phyloP scores from a whole-genome alignment of 2,113 vertebrate genomes.

The Anhinga rufa region DNA sequence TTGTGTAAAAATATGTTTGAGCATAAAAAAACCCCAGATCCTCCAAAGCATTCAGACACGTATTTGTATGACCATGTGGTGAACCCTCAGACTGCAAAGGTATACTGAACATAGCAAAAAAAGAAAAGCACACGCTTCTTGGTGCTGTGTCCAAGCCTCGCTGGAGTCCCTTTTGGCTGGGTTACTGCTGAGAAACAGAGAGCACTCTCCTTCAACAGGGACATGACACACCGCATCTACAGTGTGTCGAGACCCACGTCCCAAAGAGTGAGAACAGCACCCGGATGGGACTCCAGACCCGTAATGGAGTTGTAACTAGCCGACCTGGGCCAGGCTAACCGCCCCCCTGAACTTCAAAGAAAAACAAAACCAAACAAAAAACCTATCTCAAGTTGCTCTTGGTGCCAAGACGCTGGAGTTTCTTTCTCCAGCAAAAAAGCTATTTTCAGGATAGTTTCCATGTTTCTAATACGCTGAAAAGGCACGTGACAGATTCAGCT shows the following conservation, averaged over 20 bases:
- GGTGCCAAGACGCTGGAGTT: not conserved
- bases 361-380: not conserved
- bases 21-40: not conserved
- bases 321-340: not conserved
- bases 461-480: not conserved
- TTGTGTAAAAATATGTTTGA: not conserved
- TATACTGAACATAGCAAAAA: not conserved
- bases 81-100: not conserved
- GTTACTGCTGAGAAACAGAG: not conserved
- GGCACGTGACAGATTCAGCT: not conserved
- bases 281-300: not conserved
- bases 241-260: not conserved
- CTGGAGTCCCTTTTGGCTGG: not conserved
- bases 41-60: not conserved
- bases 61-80: not conserved
- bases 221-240: not conserved
- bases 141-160: not conserved
- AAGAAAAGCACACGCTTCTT: not conserved
- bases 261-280: not conserved
- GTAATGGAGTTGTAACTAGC: too few species aligned
- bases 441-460: not conserved
- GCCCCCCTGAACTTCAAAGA: too few species aligned
- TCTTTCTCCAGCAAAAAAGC: not conserved
- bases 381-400: not conserved
- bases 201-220: not conserved